Base-by-base conservation (phyloP, 2,888 invertebrate species). In the Rhopalosiphum nymphaeae region DNA sequence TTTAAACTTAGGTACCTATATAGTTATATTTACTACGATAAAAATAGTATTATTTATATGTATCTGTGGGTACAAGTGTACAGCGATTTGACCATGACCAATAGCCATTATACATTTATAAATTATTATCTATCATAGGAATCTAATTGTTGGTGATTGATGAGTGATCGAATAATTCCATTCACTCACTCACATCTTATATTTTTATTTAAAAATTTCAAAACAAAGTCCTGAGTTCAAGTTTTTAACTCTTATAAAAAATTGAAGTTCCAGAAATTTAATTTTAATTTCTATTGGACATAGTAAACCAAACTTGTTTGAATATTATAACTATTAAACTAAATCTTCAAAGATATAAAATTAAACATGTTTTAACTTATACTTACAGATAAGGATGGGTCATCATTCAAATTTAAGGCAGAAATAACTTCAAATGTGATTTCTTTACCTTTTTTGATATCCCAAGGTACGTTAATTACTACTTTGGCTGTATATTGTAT, bases 371-470 rank as follows among this genome's bases (percentile, higher is more conserved):
- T 25, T 57, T 57, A 44, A 29, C 29, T 29, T 16, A 61, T 89
- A 95, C 96, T 96, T 96, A 97, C 98, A 96, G 97, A 97, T 86
- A 97, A 97, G 94, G 97, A 97, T 42, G 97, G 96, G 96, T 97
- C 97, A 94, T 97, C 96, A 96, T 98, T 98, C 95, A 99, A 96
- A 96, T 98, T 98, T 95, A 98, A 96, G 13, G 97, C 97, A 94
- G 98, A 97, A 94, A 98, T 97, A 16, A 99, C 97, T 91, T 98
- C 98, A 95, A 98, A 98, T 11, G 97, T 97, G 96, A 97, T 97
- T 96, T 98, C 98, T 90, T 97, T 97, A 95, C 98, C 98, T 95
- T 98, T 97, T 96, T 98, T 98, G 95, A 98, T 97, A 95, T 98
- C 98, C 97, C 98, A 98, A 11, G 98, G 97, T 46, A 98, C 96